Base-by-base conservation (phyloP, 2,888 invertebrate species). In the Artemia sinica region DNA sequence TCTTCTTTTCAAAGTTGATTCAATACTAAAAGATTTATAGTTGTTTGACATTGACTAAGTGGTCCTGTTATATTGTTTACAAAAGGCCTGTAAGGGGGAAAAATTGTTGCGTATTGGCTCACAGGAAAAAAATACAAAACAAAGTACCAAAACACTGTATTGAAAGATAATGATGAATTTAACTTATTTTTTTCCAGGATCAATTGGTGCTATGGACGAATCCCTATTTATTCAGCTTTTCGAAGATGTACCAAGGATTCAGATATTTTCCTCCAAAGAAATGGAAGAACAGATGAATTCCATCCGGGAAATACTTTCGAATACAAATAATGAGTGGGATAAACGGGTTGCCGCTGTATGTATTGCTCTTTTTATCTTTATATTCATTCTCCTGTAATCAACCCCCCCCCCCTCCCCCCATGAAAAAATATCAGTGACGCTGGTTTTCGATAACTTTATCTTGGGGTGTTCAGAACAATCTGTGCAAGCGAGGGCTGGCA, bases 291-390 rank as follows among this genome's bases (percentile, higher is more conserved):
- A 86, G 70, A 84, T 92, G 77, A 84, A 85, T 51, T 84, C 83
- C 74, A 84, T 91, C 68, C 83, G 85, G 74, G 86, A 85, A 5
- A 82, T 84, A 63, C 83, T 96, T 69, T 85, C 86, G 3, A 91
- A 95, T 79, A 81, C 87, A 65, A 85, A 82, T 74, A 86, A 87
- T 74, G 92, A 93, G 76, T 97, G 97, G 96, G 93, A 91, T 79
- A 91, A 91, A 77, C 81, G 96, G 70, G 85, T 89, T n/a, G 94
- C 95, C 70, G 86, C 89, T 72, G 90, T 93, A 77, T 81, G 85
- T 79, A 65, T 58, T n/a, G n/a, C 67, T 51, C 69, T 11, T 12
- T 18, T 48, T 48, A 70, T 48, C 72, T 72, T 77, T 79, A 48
- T 81, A 92, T 91, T 78, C 94, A 71, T 28, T 28, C 28, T 28